Conservation (phyloP, 2,797 vertebrate genomes). For the Coregonus ussuriensis region DNA sequence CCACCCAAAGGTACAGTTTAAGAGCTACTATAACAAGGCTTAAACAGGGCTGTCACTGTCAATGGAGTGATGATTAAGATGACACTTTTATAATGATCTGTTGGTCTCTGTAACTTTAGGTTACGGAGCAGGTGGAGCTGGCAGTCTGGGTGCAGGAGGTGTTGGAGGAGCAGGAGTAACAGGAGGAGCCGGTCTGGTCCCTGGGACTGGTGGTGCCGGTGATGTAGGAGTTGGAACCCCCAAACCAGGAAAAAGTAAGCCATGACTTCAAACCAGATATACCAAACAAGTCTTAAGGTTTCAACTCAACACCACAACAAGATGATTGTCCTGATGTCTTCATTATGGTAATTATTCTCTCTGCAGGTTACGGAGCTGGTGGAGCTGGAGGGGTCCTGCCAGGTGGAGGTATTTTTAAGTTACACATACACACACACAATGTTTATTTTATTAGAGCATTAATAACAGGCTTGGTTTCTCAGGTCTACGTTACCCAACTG, state of each 20-base stretch:
- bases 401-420: conserved; percentile 61
- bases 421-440: neutral
- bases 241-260: conserved; percentile 72
- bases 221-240: conserved; percentile 47
- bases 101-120: neutral
- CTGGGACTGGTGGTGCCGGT: conserved; percentile 45
- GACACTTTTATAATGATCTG: neutral
- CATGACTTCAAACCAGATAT: neutral
- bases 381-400: conserved; percentile 61
- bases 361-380: conserved; percentile 64
- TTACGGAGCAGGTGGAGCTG: conserved; percentile 31
- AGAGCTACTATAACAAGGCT: neutral
- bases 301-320: neutral
- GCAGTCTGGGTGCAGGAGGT: conserved; percentile 10
- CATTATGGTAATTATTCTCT: conserved; percentile 9
- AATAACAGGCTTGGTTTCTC: neutral
- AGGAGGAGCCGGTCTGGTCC: conserved; percentile 23
- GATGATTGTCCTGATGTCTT: neutral
- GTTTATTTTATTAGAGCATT: conserved; percentile 9
- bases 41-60: neutral
- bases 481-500: conserved; percentile 71
- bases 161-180: conserved; percentile 12
- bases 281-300: neutral
- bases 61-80: neutral
- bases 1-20: conserved; percentile 57